A percentile compares a stretch with the other conserved stretches of the same genome.
Conservation (phyloP, 2,797 vertebrate species). For the Carduelis carduelis region DNA sequence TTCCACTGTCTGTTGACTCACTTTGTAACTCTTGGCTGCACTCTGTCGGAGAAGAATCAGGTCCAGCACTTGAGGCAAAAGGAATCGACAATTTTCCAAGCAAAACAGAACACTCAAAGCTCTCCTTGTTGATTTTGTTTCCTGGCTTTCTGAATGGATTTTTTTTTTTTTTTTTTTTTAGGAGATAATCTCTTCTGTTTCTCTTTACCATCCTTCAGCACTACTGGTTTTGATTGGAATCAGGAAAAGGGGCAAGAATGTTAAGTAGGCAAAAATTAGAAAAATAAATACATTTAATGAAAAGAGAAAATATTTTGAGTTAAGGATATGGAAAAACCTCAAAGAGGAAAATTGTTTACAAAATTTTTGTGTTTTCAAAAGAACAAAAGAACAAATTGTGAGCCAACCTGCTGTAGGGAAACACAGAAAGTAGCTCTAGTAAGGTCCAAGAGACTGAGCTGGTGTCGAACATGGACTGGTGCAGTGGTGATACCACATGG, state of each 20-base stretch:
- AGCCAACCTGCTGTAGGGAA: neutral
- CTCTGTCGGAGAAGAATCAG: constrained; percentile 51
- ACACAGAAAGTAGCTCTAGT: neutral
- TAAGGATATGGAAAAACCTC: neutral
- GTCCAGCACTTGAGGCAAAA: constrained; percentile 27
- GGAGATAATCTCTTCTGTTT: neutral
- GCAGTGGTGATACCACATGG: neutral
- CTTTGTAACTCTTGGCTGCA: constrained; percentile 63
- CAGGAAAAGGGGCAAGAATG: neutral
- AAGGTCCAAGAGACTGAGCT: neutral
- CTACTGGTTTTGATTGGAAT: neutral
- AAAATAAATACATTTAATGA: neutral
- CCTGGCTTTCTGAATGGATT: neutral
- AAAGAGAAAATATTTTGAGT: neutral
- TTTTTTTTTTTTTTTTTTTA: neutral
- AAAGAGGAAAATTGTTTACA: neutral
- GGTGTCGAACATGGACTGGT: neutral
- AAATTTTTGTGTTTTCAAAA: neutral
- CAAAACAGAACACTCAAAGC: constrained; percentile 16
- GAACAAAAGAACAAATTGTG: neutral
- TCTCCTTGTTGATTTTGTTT: constrained; percentile 27
- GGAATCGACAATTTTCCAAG: neutral
- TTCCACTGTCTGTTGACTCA: constrained; percentile 49
- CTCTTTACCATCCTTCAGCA: neutral
- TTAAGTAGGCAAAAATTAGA: neutral